Evolutionary conservation across 1,140 invertebrate genomes (phyloP).

Genomic region (Leptopilina clavipes): DNA sequence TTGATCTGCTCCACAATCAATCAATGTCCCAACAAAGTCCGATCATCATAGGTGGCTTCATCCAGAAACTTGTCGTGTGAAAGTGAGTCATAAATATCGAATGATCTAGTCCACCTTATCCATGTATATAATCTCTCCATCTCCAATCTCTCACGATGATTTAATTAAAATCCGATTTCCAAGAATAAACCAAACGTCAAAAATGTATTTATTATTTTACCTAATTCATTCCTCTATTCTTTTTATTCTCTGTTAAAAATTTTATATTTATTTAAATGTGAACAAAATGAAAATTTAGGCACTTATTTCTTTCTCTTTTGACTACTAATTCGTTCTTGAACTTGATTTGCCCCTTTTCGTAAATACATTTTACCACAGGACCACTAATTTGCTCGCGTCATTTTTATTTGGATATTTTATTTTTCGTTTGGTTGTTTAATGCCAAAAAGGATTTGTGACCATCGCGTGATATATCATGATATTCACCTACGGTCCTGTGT

Average conservation of each 20-base stretch:
- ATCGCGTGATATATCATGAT: slow-evolving; percentile 28
- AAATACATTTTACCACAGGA: neutral
- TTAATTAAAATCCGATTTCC: too few relatives aligned
- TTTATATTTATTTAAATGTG: too few relatives aligned
- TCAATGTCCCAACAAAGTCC: neutral
- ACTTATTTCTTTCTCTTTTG: neutral
- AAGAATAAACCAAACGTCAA: too few relatives aligned
- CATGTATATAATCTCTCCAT: neutral
- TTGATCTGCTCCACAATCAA: slow-evolving; percentile 10
- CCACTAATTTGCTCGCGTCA: neutral
- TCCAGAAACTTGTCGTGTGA: neutral
- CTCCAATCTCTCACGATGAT: neutral
- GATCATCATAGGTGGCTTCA: neutral
- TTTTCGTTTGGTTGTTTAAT: neutral
- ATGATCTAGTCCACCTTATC: slow-evolving; percentile 26
- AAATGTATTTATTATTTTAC: too few relatives aligned
- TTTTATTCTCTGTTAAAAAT: too few relatives aligned
- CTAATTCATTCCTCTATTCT: too few relatives aligned
- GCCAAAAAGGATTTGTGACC: slow-evolving; percentile 22
- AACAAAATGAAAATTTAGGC: too few relatives aligned
- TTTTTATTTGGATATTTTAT: neutral
- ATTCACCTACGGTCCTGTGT: slow-evolving; percentile 2
- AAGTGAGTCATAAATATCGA: slow-evolving; percentile 20
- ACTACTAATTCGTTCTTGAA: neutral
- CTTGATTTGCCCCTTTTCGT: neutral